A percentile compares a stretch with the other conserved stretches of the same genome.
These are phyloP conservation scores for Eupleurogrammus muticus DNA, from an alignment of 2,797 vertebrate species.

Conservation along the genomic window DNA sequence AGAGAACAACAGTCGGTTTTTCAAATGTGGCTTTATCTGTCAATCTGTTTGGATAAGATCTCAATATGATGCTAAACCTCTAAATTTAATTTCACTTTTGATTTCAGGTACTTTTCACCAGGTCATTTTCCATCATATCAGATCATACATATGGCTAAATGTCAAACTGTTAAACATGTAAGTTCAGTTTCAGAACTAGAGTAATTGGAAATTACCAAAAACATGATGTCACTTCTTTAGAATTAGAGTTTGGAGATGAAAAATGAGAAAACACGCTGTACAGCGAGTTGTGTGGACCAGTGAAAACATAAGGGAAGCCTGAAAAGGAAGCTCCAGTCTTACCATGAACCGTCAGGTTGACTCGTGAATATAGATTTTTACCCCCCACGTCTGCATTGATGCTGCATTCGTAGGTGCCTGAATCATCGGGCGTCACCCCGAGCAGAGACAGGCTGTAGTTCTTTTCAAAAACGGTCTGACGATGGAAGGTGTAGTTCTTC, in stretches of 20 bases:
- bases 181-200: not conserved
- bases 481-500: rapidly evolving
- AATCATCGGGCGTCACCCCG: slow-evolving; percentile 53
- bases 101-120: not conserved
- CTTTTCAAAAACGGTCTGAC: not conserved
- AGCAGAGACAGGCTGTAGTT: slow-evolving; percentile 51
- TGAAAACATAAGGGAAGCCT: not conserved
- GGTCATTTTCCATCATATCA: not conserved
- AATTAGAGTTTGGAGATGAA: not conserved
- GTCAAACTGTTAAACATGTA: not conserved
- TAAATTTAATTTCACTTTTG: not conserved
- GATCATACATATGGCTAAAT: no score
- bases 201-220: not conserved
- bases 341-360: slow-evolving; percentile 72
- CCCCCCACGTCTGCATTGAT: slow-evolving; percentile 56
- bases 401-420: slow-evolving; percentile 71
- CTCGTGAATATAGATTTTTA: not conserved
- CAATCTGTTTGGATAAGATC: not conserved
- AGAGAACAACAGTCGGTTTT: no score
- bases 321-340: slow-evolving; percentile 12
- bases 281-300: not conserved
- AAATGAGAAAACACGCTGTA: not conserved
- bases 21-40: not conserved
- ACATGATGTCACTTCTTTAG: not conserved
- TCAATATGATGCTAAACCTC: no score